phyloP scores from a whole-genome alignment of 1,140 invertebrate species.

The Drosophila nasuta region DNA sequence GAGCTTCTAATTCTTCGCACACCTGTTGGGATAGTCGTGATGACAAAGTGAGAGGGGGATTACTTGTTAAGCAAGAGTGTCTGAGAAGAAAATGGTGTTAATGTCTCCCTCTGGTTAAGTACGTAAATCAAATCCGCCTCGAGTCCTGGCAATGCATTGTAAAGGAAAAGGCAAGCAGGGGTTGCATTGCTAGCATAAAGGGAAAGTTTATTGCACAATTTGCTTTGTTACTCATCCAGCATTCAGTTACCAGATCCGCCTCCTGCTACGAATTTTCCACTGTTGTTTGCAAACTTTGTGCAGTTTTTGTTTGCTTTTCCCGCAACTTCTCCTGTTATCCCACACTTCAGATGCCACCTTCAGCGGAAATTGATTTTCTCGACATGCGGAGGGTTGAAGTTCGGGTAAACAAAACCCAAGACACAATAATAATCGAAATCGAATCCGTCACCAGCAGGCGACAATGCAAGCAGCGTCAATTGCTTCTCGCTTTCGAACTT shows the following conservation, averaged over 20 bases:
- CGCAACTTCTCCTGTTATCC: constrained; percentile 18
- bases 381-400: constrained; percentile 15
- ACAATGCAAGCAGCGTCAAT: constrained; percentile 44
- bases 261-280: constrained; percentile 24
- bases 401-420: constrained; percentile 76
- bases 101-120: constrained; percentile 90
- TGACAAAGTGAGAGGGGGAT: constrained; percentile 44
- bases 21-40: constrained; percentile 85
- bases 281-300: constrained; percentile 68
- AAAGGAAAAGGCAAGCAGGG: not conserved
- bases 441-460: constrained; percentile 74
- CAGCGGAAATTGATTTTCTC: constrained; percentile 76
- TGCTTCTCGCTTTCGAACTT: constrained; percentile 20
- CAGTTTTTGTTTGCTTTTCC: constrained; percentile 69
- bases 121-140: constrained; percentile 93
- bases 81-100: constrained; percentile 92
- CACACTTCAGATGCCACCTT: constrained; percentile 26
- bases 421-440: constrained; percentile 81
- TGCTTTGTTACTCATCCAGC: constrained; percentile 40
- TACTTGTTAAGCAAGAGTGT: constrained; percentile 91
- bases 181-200: constrained; percentile 64
- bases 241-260: not conserved
- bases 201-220: constrained; percentile 73
- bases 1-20: constrained; percentile 86
- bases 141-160: constrained; percentile 87